A percentile compares a stretch with the other conserved stretches of the same genome.
Evolutionary conservation across 2,113 vertebrate genomes (phyloP).

Genomic region (Epinephelus cyanopodus): DNA sequence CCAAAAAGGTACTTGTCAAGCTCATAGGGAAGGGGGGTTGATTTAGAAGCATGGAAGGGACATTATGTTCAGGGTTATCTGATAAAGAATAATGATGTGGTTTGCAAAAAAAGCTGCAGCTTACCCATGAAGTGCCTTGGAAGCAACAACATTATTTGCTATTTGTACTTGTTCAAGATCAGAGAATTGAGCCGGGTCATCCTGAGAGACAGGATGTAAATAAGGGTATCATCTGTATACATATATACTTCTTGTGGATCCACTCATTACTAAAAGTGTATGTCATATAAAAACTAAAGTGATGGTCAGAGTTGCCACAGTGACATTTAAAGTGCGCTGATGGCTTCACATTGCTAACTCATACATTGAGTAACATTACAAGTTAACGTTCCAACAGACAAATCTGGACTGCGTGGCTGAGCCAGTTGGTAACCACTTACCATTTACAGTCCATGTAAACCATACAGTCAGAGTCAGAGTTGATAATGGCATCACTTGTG

Average conservation of each 20-base stretch:
- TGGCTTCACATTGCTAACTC: too few species aligned
- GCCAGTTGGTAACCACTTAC: too few species aligned
- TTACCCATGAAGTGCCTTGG: neutral
- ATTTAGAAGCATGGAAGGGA: constrained; percentile 38
- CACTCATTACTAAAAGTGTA: too few species aligned
- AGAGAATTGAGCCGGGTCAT: neutral
- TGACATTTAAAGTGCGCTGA: too few species aligned
- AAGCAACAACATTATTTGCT: neutral
- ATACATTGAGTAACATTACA: too few species aligned
- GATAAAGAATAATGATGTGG: constrained; percentile 25
- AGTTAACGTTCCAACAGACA: too few species aligned
- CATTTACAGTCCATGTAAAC: too few species aligned
- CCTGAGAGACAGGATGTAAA: neutral
- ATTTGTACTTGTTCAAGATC: neutral
- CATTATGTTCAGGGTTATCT: constrained; percentile 48
- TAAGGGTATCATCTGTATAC: neutral
- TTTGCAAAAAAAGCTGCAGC: constrained; percentile 23
- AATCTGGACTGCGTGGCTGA: too few species aligned
- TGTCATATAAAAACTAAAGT: too few species aligned
- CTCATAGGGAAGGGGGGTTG: neutral
- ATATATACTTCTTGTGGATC: neutral
- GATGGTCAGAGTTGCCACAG: too few species aligned
- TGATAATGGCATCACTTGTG: neutral
- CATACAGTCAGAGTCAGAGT: neutral
- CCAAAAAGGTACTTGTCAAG: constrained; percentile 90